Conservation (phyloP, 2,888 invertebrate species). For the Adelognathus sp. region DNA sequence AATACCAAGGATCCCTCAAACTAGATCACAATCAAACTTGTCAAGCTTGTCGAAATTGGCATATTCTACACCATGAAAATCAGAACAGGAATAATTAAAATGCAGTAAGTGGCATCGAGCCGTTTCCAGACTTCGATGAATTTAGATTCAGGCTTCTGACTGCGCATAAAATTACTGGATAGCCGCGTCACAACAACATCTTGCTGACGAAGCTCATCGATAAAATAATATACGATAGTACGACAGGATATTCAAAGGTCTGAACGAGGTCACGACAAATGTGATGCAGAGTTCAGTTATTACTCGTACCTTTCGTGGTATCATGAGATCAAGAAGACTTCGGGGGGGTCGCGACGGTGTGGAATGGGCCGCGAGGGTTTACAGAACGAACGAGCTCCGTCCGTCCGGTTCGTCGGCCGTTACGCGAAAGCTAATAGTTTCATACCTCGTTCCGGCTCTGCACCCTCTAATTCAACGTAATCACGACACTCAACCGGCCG, state of each 20-base stretch:
- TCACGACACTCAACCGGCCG: constrained; percentile 80
- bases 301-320: constrained; percentile 25
- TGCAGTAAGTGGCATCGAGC: neutral
- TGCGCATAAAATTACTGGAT: too few species aligned
- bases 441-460: constrained; percentile 81
- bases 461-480: constrained; percentile 81
- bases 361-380: constrained; percentile 42
- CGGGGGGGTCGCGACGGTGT: constrained; percentile 44
- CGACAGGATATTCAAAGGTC: neutral
- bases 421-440: constrained; percentile 81
- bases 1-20: too few species aligned
- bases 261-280: constrained; percentile 29
- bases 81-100: neutral
- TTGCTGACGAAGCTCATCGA: neutral
- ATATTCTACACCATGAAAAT: too few species aligned
- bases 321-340: neutral
- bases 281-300: constrained; percentile 28
- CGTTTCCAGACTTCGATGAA: too few species aligned
- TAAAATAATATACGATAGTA: neutral
- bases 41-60: too few species aligned
- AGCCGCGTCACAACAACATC: too few species aligned
- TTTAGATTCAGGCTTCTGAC: too few species aligned
- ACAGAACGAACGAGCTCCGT: constrained; percentile 54
- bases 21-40: too few species aligned
- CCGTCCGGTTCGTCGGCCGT: constrained; percentile 67